These are phyloP conservation scores for Limosa lapponica DNA, from an alignment of 2,797 vertebrate species.

Conservation along the genomic window DNA sequence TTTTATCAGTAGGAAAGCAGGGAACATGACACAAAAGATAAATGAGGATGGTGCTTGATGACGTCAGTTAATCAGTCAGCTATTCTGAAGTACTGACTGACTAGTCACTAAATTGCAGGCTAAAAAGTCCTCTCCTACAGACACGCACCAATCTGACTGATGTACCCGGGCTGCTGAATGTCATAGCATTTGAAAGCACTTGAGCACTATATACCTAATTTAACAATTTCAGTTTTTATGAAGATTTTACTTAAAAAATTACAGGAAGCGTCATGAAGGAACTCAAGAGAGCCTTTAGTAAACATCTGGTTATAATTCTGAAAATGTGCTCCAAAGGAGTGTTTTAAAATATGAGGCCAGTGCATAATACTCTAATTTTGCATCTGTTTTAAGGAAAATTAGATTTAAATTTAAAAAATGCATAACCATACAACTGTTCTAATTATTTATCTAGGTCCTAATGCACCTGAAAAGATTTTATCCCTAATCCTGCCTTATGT, in stretches of 20 bases:
- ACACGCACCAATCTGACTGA: neutral
- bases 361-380: conserved; percentile 13
- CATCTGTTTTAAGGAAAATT: conserved; percentile 9
- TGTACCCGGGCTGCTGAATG: neutral
- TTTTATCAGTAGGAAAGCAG: neutral
- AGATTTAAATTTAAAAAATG: conserved; percentile 17
- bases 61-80: neutral
- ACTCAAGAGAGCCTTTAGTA: conserved; percentile 42
- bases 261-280: conserved; percentile 38
- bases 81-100: conserved; percentile 7
- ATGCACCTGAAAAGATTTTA: conserved; percentile 44
- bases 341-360: neutral
- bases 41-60: neutral
- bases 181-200: neutral
- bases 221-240: neutral
- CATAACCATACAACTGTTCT: neutral
- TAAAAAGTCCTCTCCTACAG: neutral
- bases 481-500: neutral
- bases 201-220: neutral
- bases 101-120: neutral
- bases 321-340: conserved; percentile 18
- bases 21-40: neutral
- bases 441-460: conserved; percentile 52
- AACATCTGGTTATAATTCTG: conserved; percentile 55
- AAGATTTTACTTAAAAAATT: conserved; percentile 25